Evolutionary conservation across 1,140 invertebrate species (phyloP).

Genomic region (Sycobia sp.): DNA sequence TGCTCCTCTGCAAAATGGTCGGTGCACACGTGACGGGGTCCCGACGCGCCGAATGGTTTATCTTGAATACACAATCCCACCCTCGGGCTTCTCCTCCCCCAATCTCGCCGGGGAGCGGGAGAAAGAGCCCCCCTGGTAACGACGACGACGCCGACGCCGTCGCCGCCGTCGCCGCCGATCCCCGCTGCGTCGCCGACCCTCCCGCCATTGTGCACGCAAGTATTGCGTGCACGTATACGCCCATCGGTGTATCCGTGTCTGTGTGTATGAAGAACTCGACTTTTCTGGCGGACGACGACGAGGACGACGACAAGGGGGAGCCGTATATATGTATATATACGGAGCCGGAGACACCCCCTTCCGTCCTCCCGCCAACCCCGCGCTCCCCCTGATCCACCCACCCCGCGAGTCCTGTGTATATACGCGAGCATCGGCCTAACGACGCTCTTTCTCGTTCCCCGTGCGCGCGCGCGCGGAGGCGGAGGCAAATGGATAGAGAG

Average conservation of each 20-base stretch:
- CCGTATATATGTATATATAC: conserved; percentile 38
- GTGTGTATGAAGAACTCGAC: no score
- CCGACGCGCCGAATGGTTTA: conserved; percentile 57
- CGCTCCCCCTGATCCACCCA: background rate
- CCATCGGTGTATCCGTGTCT: no score
- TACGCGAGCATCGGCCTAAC: conserved; percentile 48
- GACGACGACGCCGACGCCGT: conserved; percentile 52
- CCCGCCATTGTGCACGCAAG: no score
- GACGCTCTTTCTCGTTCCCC: conserved; percentile 55
- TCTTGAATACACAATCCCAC: conserved; percentile 59
- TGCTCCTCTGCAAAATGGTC: conserved; percentile 59
- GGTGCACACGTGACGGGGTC: conserved; percentile 56
- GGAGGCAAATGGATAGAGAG: conserved; percentile 12
- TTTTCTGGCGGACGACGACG: no score
- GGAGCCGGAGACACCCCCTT: no score
- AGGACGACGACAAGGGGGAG: no score
- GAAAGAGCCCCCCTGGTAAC: conserved; percentile 49
- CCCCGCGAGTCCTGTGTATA: conserved; percentile 11
- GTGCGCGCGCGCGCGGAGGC: background rate
- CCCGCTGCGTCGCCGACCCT: no score
- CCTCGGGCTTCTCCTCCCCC: conserved; percentile 39
- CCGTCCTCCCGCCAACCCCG: no score
- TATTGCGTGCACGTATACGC: no score
- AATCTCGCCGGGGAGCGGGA: no score
- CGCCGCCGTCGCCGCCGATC: no score